Conservation (phyloP, 2,797 vertebrate genomes). For the Chaetodon trifasciatus region DNA sequence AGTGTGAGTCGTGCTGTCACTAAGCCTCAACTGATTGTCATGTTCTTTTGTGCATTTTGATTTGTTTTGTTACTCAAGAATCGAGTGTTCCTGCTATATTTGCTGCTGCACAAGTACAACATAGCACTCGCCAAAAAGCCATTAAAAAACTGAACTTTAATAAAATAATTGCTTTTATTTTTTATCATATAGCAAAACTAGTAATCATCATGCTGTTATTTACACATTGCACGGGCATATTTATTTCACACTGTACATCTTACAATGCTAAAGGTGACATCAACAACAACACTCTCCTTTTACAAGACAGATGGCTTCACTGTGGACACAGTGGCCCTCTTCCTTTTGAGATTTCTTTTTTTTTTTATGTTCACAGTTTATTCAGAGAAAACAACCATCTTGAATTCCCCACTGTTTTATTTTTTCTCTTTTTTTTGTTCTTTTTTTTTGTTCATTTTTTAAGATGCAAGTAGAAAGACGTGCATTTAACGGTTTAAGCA, state of each 20-base stretch:
- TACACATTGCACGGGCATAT: slow-evolving; percentile 93
- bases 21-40: slow-evolving; percentile 20
- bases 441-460: slow-evolving; percentile 83
- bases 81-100: slow-evolving; percentile 33
- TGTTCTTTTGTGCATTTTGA: slow-evolving; percentile 6
- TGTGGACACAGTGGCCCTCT: slow-evolving; percentile 84
- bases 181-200: slow-evolving; percentile 97
- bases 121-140: slow-evolving; percentile 84
- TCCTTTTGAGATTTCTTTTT: slow-evolving; percentile 80
- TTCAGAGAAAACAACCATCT: slow-evolving; percentile 86
- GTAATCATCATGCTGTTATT: slow-evolving; percentile 95
- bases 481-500: slow-evolving; percentile 87
- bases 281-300: slow-evolving; percentile 89
- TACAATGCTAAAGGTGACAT: slow-evolving; percentile 91
- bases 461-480: slow-evolving; percentile 91
- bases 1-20: slow-evolving; percentile 11
- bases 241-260: slow-evolving; percentile 92
- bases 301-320: slow-evolving; percentile 86
- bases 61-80: slow-evolving; percentile 19
- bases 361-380: slow-evolving; percentile 86
- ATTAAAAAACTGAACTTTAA: slow-evolving; percentile 94
- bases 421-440: slow-evolving; percentile 75
- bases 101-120: slow-evolving; percentile 55
- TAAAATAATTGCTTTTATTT: slow-evolving; percentile 99
- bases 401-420: slow-evolving; percentile 83